Evolutionary conservation across 2,113 vertebrate genomes (phyloP), one percentile per base, ranked within the genome.

Genomic region (Lepisosteus osseus): DNA sequence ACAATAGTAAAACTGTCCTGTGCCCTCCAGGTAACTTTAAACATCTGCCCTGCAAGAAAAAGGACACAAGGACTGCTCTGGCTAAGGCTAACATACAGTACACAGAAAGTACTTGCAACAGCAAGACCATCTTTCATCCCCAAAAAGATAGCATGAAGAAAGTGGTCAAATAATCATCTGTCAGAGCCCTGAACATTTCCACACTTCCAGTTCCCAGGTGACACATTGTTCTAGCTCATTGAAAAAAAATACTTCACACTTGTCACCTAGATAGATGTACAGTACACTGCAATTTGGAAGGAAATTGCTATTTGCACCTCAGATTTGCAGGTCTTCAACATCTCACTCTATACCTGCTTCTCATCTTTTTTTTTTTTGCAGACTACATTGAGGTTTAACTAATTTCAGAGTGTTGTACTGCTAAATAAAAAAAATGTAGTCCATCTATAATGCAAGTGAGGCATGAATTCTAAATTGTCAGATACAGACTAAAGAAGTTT

Each of bases 321-420:
- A 7, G 65, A 66, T 66, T 66, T 66, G 43, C n/a, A 44, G 42
- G 44, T 66, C 65, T 66, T 66, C 65, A 47, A 47, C 12, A 12
- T 3, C 43, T 54, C 44, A 54, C 8, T 17, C 47, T 17, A 12
- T 67, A 54, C 44, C 47, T 67, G 7, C 47, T 12, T 54, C 13
- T 54, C 66, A 54, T n/a, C 12, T n/a, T n/a, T 54, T n/a, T 29
- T 29, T 54, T 29, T 54, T 7, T 45, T 54, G 13, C 51, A 54
- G 29, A 3, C 47, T 47, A 17, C 47, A 51, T 9, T 2, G 5
- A 51, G 47, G 9, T 9, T 51, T 5, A 51, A 51, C 47, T 51
- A 51, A 51, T 51, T 51, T 51, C 47, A 51, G 47, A 51, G 5
- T 51, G 9, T 51, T 51, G 9, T 9, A 51, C 47, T 51, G 5